phyloP scores from a whole-genome alignment of 2,113 vertebrate genomes.

The Emydocephalus ijimae region DNA sequence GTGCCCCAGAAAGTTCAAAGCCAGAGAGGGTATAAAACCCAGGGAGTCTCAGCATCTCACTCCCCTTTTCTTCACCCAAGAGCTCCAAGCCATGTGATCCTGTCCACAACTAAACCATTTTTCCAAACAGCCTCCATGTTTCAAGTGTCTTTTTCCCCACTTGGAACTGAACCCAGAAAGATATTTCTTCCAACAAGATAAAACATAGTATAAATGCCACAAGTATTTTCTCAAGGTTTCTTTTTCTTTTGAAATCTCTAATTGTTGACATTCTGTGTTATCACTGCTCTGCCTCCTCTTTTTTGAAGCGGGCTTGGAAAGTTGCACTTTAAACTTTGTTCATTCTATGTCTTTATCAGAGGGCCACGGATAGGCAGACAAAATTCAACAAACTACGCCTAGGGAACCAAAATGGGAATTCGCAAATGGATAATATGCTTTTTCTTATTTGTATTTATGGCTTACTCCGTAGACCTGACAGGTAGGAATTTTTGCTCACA shows the following conservation, averaged over 20 bases:
- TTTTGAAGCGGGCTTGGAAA: conserved; percentile 10
- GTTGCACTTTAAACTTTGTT: conserved; percentile 63
- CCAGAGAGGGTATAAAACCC: too few relatives aligned
- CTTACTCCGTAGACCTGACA: conserved; percentile 62
- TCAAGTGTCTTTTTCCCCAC: too few relatives aligned
- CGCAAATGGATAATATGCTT: conserved; percentile 49
- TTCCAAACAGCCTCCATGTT: too few relatives aligned
- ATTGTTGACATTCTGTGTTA: conserved; percentile 39
- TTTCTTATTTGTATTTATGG: conserved; percentile 53
- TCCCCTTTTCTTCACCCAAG: too few relatives aligned
- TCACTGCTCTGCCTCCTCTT: conserved; percentile 39
- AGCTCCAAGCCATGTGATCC: too few relatives aligned
- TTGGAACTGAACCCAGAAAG: too few relatives aligned
- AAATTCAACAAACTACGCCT: not conserved
- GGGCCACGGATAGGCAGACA: conserved; percentile 23
- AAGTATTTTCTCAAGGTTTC: not conserved
- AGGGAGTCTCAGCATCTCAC: too few relatives aligned
- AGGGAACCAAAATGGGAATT: conserved; percentile 53
- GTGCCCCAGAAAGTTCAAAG: too few relatives aligned
- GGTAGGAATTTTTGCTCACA: conserved; percentile 58
- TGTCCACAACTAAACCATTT: too few relatives aligned
- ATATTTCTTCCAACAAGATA: too few relatives aligned
- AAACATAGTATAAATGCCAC: not conserved
- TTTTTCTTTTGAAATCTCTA: not conserved
- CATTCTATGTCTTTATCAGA: conserved; percentile 3